Evolutionary conservation across 2,113 vertebrate species (phyloP), one percentile per base, ranked within the genome.

Genomic region (Sisor rabdophorus): DNA sequence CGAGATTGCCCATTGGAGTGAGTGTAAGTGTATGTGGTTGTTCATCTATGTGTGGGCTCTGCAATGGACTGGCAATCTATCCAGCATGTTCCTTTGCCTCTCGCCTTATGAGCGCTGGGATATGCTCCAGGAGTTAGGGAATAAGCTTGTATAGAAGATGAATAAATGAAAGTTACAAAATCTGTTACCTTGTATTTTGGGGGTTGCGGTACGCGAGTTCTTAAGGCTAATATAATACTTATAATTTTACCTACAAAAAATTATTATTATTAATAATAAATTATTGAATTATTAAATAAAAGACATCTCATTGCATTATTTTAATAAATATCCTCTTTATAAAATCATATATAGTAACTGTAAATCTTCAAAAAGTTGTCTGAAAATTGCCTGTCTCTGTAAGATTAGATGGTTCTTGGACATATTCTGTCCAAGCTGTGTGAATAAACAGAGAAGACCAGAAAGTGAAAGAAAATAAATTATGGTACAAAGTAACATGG

Each of bases 371-470:
- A 22, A 50, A 68, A n/a, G 36, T 48, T n/a, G 22, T 44, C 47
- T 26, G 65, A 24, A 52, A 69, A 52, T 28, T 52, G 9, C 4
- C 24, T 30, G 24, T 69, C 28, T 30, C 65, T 52, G 26, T 69
- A 24, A 69, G 28, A 52, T 24, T 69, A 20, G 13, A 52, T 1
- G 17, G 17, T 69, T 52, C 65, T 69, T 30, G 24, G 47, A 24
- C 47, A 69, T n/a, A 52, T 28, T 17, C 10, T 69, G 47, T 52
- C 26, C 65, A 28, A 68, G 65, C 22, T 52, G 47, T 69, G 47
- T 44, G 65, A 13, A 52, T 30, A 52, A 48, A 69, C 65, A 69
- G 47, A 52, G 24, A 52, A 30, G 26, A 17, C 47, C 48, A 20
- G 11, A 28, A 69, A 52, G 48, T 19, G 20, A 15, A 24, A 69